phyloP scores from a whole-genome alignment of 2,888 invertebrate genomes.

The Stratiomys singularior region DNA sequence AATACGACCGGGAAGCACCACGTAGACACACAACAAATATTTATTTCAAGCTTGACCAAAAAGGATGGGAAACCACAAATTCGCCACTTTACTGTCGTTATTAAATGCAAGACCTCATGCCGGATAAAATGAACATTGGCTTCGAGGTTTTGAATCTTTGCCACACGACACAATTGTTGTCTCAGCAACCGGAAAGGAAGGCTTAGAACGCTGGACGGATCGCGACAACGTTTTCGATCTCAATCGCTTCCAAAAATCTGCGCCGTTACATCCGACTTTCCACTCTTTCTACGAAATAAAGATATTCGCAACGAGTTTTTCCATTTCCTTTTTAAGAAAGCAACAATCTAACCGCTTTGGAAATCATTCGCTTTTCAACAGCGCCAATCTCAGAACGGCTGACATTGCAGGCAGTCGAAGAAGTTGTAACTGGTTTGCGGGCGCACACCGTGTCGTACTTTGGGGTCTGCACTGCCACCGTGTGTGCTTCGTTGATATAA shows the following conservation, averaged over 20 bases:
- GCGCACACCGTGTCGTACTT: no score
- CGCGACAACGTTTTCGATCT: neutral
- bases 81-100: neutral
- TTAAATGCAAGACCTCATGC: neutral
- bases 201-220: neutral
- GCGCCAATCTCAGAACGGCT: no score
- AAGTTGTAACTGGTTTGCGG: no score
- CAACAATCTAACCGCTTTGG: no score
- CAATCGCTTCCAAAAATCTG: neutral
- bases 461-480: no score
- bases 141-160: neutral
- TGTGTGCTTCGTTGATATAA: no score
- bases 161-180: conserved; percentile 5
- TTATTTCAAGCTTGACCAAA: neutral
- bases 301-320: neutral
- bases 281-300: neutral
- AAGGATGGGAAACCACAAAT: conserved; percentile 3
- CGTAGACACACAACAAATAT: neutral
- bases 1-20: neutral
- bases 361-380: no score
- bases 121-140: neutral
- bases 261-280: neutral
- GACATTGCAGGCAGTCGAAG: no score
- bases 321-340: neutral
- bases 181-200: neutral